These are phyloP conservation scores for Potamarius usumacintae DNA, from an alignment of 2,113 vertebrate species.

Conservation along the genomic window DNA sequence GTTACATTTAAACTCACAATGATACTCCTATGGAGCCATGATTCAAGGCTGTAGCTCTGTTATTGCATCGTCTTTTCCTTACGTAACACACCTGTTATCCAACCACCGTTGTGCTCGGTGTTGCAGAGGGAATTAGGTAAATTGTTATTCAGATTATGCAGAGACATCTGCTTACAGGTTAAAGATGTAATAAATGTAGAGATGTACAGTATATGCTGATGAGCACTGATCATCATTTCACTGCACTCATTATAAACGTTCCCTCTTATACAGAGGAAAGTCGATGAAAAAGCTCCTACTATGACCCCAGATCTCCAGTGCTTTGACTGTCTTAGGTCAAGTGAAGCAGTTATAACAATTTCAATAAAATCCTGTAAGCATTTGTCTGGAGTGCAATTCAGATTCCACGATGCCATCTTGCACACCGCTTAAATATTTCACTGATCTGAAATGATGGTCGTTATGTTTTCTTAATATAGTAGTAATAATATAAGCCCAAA, in stretches of 20 bases:
- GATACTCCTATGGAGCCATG: constrained; percentile 7
- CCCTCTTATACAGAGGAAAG: background rate
- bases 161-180: background rate
- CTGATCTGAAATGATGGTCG: background rate
- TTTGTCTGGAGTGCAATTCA: background rate
- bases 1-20: background rate
- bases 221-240: background rate
- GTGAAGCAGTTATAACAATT: background rate
- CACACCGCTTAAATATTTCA: background rate
- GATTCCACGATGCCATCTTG: background rate
- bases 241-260: background rate
- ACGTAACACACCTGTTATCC: constrained; percentile 19
- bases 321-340: background rate
- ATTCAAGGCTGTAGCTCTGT: constrained; percentile 3
- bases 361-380: background rate
- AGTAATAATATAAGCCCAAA: background rate
- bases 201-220: background rate
- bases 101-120: background rate
- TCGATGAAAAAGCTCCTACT: background rate
- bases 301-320: no score
- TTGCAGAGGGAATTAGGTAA: background rate
- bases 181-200: background rate
- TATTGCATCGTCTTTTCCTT: background rate
- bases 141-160: no score
- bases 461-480: background rate